Base-by-base conservation (phyloP, 2,888 invertebrate species). In the Harmothoe impar region DNA sequence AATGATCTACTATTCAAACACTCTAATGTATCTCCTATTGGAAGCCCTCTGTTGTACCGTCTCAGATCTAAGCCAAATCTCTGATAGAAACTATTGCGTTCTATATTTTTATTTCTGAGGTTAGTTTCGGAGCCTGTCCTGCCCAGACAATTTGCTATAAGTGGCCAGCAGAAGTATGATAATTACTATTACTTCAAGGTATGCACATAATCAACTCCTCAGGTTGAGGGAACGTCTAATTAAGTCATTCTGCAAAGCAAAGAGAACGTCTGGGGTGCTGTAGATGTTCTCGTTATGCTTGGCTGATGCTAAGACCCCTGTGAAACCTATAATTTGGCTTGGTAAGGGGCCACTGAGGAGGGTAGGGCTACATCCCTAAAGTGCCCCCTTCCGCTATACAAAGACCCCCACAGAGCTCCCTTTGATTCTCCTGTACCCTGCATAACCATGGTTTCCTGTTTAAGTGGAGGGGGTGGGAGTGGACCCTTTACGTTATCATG, bases 1-100 rank as follows among this genome's bases (percentile, higher is more conserved):
- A 81, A 81, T 81, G 81, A 81, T 81, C 81, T 81, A 72, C 72
- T 72, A 81, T 81, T 81, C 81, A 81, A 33, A 81, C 81, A 81
- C 23, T 81, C 81, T 43, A 81, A 81, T 81, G 81, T 81, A 81
- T 81, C 81, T 43, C 23, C 81, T 72, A 72, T 23, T 72, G n/a
- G 72, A 72, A 25, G 29, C 72, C 25, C 72, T 29, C 72, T 29
- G 25, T 72, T n/a, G n/a, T 62, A n/a, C 62, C 20, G 62, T n/a
- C 62, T 62, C 62, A 35, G 35, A 81, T 35, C 81, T 81, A 35
- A 5, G 81, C 31, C 77, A 77, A 25, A 77, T 31, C 77, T 33
- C 5, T 23, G 33, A 31, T 33, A 35, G 1, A 20, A 43, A 43
- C 81, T 81, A 33, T 81, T 81, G n/a, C 35, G 23, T 43, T 81